A percentile compares a stretch with the other conserved stretches of the same genome.
Evolutionary conservation across 2,797 vertebrate genomes (phyloP).

Genomic region (Thamnophis elegans): DNA sequence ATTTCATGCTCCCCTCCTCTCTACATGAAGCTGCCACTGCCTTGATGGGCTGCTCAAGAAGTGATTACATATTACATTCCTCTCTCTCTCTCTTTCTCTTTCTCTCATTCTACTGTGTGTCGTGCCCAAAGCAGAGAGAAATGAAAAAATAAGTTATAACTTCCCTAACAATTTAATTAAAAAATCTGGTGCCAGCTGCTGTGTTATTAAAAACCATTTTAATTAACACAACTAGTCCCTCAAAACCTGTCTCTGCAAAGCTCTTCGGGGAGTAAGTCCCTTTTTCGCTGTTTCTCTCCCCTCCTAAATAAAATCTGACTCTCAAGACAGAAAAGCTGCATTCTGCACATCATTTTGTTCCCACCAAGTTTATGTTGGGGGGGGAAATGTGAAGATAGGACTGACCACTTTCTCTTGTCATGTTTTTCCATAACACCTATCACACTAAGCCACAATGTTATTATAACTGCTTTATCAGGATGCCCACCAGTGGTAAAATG

Average conservation of each 20-base stretch:
- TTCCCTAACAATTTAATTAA: neutral
- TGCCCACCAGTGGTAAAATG: neutral
- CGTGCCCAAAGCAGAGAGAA: neutral
- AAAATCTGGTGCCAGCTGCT: constrained; percentile 21
- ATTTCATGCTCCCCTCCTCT: neutral
- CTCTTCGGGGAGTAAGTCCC: neutral
- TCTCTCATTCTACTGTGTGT: neutral
- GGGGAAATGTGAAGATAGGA: neutral
- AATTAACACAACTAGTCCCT: neutral
- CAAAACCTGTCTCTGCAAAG: neutral
- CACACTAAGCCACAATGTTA: neutral
- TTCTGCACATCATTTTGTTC: neutral
- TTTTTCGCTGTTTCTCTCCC: neutral
- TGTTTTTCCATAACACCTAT: neutral
- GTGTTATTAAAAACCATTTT: neutral
- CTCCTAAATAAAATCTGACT: neutral
- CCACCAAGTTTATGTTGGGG: neutral
- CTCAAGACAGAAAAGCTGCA: neutral
- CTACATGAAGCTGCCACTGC: neutral
- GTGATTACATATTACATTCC: neutral
- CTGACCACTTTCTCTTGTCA: neutral
- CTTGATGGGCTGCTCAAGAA: neutral
- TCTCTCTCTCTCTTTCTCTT: neutral
- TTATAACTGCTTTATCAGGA: neutral
- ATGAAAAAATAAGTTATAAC: neutral